A percentile compares a stretch with the other conserved stretches of the same genome.
Evolutionary conservation across 1,140 invertebrate species (phyloP).

Genomic region (Conus ventricosus): DNA sequence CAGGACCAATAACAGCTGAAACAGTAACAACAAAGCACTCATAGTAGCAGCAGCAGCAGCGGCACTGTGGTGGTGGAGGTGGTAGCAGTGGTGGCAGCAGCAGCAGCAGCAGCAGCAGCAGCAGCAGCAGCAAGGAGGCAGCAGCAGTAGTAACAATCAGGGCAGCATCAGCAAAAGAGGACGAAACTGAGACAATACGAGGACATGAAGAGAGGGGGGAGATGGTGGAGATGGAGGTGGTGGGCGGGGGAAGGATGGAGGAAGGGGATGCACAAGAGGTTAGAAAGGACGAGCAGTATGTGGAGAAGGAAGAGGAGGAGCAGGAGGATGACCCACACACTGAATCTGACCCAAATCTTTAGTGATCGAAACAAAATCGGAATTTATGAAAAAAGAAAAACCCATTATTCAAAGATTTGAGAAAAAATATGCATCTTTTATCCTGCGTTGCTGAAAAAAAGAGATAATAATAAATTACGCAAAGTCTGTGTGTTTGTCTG

Average conservation of each 20-base stretch:
- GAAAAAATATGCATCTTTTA: too few species aligned
- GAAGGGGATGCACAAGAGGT: too few species aligned
- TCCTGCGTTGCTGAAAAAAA: too few species aligned
- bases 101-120: slow-evolving; percentile 9
- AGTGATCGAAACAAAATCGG: too few species aligned
- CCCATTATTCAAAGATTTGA: too few species aligned
- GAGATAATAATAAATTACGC: too few species aligned
- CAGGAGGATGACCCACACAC: too few species aligned
- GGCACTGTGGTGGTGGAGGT: background rate
- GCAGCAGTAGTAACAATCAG: background rate
- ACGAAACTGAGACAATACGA: background rate
- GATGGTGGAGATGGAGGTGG: background rate
- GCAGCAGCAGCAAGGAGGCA: slow-evolving; percentile 6
- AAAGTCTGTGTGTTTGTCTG: too few species aligned
- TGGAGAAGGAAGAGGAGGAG: too few species aligned
- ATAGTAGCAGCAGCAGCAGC: background rate
- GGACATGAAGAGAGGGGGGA: background rate
- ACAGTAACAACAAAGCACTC: background rate
- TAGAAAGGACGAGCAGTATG: too few species aligned
- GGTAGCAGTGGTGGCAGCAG: background rate
- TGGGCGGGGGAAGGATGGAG: background rate
- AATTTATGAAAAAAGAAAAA: too few species aligned
- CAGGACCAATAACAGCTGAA: background rate
- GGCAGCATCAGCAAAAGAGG: background rate
- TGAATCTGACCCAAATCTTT: too few species aligned